phyloP scores from a whole-genome alignment of 2,797 vertebrate species.

The Gymnothorax javanicus region DNA sequence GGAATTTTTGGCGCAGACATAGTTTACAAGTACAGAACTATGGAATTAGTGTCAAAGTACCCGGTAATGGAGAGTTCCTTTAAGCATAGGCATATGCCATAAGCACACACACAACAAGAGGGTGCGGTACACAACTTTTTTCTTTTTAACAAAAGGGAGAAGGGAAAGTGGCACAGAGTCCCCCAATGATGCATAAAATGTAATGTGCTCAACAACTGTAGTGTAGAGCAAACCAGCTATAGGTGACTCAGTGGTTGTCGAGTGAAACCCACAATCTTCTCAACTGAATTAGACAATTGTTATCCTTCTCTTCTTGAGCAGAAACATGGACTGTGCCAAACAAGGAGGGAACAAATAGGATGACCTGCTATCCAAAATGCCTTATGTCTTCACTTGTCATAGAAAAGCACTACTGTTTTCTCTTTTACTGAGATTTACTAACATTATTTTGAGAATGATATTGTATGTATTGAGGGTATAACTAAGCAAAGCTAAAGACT shows the following conservation, averaged over 20 bases:
- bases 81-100: not conserved
- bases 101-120: not conserved
- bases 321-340: not conserved
- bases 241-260: not conserved
- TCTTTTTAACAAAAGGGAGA: not conserved
- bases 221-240: not conserved
- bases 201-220: not conserved
- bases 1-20: too few relatives aligned
- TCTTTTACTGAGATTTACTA: not conserved
- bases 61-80: too few relatives aligned
- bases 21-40: too few relatives aligned
- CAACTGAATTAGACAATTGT: not conserved
- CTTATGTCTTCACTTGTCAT: not conserved
- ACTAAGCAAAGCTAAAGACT: not conserved
- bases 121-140: not conserved
- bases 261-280: not conserved
- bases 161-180: not conserved
- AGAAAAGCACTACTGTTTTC: not conserved
- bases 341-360: not conserved
- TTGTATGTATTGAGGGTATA: constrained; percentile 5
- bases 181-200: not conserved
- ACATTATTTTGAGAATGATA: not conserved
- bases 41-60: too few relatives aligned
- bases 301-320: not conserved
- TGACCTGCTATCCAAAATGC: not conserved